Evolutionary conservation across 2,888 invertebrate genomes (phyloP), one percentile per base, ranked within the genome.

Genomic region (Campopleginae sp.): DNA sequence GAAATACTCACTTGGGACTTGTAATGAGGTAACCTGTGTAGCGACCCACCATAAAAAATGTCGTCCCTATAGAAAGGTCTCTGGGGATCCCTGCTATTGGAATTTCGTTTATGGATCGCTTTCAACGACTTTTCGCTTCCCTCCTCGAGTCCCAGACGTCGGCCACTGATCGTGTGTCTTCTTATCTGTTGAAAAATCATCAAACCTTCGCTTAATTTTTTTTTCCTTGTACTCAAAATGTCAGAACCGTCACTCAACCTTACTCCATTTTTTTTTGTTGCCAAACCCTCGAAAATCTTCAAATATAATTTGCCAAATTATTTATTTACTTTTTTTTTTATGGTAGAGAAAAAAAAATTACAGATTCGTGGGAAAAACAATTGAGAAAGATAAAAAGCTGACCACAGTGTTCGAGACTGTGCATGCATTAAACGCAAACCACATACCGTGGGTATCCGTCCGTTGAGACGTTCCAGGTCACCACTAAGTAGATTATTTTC

Each of bases 21-120:
- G 92, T 98, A 98, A 91, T 98, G 97, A 0, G 98, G 97, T 77
- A 98, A 94, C 88, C 98, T 95, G n/a, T 96, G 95, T 85, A 98
- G 94, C 86, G 98, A 98, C 14, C 97, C 98, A 5, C 96, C 96
- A 92, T 98, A 98, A 95, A 98, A 98, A 87, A 98, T 98, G 92
- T 98, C 98, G 90, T 98, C 98, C 90, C 98, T 95, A 94, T 98
- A 98, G 91, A 98, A 94, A 1, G 98, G 98, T 75, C 98, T 95
- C 70, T 94, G 94, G n/a, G 96, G 95, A 63, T 96, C 95, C 82
- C 92, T 92, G 61, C 88, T 90, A 4, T 89, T 74, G 17, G 91
- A 89, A 65, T 93, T 92, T 65, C 92, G 92, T 80, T 91, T 92
- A 82, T 89, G 92, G 54, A 89, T 87, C 63, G 87, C 54, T 82